These are phyloP conservation scores for Cranoglanis bouderius DNA, from an alignment of 2,113 vertebrate genomes.

Conservation along the genomic window DNA sequence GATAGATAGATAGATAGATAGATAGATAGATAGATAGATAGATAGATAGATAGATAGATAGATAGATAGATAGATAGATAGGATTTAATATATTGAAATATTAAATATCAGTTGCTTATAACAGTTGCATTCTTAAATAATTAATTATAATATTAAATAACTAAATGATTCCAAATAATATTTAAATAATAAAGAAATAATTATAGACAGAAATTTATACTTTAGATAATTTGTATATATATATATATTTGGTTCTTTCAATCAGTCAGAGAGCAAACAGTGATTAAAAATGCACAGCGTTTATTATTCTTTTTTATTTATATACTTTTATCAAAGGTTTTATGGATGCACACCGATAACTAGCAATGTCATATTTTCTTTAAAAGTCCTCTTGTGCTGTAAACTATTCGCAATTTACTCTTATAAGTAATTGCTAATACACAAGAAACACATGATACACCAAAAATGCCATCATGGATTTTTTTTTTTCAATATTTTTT, in stretches of 20 bases:
- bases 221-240: too few species aligned
- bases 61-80: not conserved
- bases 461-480: not conserved
- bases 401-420: not conserved
- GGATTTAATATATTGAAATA: not conserved
- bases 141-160: not conserved
- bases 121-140: not conserved
- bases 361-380: not conserved
- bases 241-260: too few species aligned
- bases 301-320: not conserved
- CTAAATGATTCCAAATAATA: not conserved
- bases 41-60: conserved; percentile 1
- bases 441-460: not conserved
- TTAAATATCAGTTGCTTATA: not conserved
- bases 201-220: not conserved
- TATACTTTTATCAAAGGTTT: not conserved
- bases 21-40: not conserved
- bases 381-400: not conserved
- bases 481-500: not conserved
- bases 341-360: too few species aligned
- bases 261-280: too few species aligned
- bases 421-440: not conserved
- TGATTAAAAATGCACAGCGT: not conserved
- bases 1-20: not conserved
- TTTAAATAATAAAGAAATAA: not conserved